These are phyloP conservation scores for Canis aureus DNA, from an alignment of 2,113 vertebrate genomes.

Conservation along the genomic window DNA sequence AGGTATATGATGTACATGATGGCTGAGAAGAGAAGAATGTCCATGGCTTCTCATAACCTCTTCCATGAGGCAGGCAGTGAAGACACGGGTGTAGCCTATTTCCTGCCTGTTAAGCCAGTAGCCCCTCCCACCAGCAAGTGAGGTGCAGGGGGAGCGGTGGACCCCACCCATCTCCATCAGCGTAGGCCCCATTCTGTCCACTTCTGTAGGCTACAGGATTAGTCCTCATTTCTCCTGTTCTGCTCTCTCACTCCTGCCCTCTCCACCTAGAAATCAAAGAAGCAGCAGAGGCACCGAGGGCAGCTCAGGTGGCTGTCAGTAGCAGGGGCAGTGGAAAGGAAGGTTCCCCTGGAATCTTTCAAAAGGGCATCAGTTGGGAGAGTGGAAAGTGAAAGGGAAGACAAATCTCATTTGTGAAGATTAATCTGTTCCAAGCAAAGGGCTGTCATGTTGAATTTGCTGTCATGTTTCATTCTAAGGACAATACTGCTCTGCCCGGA, in stretches of 20 bases:
- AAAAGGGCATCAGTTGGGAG: too few relatives aligned
- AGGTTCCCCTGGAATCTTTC: not conserved
- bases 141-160: not conserved
- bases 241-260: not conserved
- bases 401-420: not conserved
- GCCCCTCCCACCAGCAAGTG: not conserved
- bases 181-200: accelerated
- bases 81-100: not conserved
- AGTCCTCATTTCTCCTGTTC: not conserved
- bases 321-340: not conserved
- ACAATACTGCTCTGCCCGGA: not conserved
- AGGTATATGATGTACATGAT: not conserved
- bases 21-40: not conserved
- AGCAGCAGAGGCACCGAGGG: not conserved
- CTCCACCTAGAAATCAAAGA: not conserved
- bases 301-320: not conserved
- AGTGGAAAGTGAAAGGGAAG: not conserved
- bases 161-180: not conserved
- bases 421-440: not conserved
- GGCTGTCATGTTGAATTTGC: too few relatives aligned
- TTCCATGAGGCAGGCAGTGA: not conserved
- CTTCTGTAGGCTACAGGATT: not conserved
- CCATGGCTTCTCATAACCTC: not conserved
- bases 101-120: not conserved
- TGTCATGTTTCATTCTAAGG: not conserved